Evolutionary conservation across 2,888 invertebrate species (phyloP).

Genomic region (Drosophila cognata): DNA sequence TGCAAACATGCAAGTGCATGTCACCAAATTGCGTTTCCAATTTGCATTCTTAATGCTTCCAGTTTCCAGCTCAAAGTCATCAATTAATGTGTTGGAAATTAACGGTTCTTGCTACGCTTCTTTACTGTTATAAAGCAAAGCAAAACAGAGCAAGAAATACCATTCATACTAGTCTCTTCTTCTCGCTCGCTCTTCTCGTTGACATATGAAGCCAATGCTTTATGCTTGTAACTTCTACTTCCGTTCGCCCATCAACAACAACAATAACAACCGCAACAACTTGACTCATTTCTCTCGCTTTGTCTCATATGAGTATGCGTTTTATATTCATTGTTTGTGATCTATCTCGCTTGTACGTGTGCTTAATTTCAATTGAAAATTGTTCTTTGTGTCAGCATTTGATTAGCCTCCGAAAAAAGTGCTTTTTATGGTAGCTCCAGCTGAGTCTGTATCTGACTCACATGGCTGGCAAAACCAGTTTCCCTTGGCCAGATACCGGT

Average conservation of each 20-base stretch:
- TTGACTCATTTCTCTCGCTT: conserved; percentile 39
- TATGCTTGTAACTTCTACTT: conserved; percentile 18
- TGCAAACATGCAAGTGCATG: conserved; percentile 9
- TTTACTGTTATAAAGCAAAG: conserved; percentile 1
- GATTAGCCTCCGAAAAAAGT: conserved; percentile 53
- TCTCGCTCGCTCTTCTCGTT: neutral
- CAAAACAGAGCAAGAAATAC: neutral
- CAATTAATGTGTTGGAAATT: neutral
- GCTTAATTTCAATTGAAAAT: conserved; percentile 62
- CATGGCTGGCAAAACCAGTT: conserved; percentile 64
- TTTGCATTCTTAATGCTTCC: neutral
- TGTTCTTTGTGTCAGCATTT: conserved; percentile 66
- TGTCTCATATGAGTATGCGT: conserved; percentile 8
- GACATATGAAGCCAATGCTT: neutral
- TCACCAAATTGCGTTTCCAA: neutral
- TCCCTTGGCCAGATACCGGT: conserved; percentile 48
- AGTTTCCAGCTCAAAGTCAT: neutral
- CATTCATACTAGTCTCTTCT: neutral
- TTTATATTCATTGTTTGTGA: conserved; percentile 32
- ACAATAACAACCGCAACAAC: conserved; percentile 43
- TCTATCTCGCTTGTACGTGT: conserved; percentile 41
- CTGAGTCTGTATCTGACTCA: conserved; percentile 57
- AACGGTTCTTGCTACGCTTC: neutral
- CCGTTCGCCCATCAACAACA: conserved; percentile 27
- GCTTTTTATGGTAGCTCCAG: conserved; percentile 19